phyloP scores from a whole-genome alignment of 2,888 invertebrate genomes.

The Cheilosia scutellata region DNA sequence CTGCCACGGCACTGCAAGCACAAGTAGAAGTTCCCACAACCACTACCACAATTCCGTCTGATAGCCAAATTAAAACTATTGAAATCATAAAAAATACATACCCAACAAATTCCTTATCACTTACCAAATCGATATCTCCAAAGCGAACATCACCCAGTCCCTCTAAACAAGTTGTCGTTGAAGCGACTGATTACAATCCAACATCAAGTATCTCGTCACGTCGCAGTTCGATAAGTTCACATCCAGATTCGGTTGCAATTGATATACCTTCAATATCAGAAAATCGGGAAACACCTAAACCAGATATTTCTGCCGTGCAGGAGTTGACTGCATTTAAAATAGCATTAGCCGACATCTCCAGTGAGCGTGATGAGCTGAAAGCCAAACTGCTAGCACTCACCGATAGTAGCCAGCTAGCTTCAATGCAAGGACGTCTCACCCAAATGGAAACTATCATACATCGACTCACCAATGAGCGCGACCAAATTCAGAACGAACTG shows the following conservation, averaged over 20 bases:
- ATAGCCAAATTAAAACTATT: constrained; percentile 18
- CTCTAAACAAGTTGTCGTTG: constrained; percentile 72
- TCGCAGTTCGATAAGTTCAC: constrained; percentile 77
- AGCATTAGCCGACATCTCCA: constrained; percentile 80
- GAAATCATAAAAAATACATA: constrained; percentile 77
- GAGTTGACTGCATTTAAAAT: constrained; percentile 82
- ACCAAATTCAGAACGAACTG: constrained; percentile 78
- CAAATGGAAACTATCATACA: constrained; percentile 79
- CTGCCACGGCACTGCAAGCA: constrained; percentile 87
- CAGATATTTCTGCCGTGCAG: constrained; percentile 18
- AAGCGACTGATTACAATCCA: constrained; percentile 19
- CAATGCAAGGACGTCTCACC: constrained; percentile 77
- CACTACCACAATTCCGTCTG: not conserved
- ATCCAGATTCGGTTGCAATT: constrained; percentile 71
- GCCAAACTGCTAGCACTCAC: constrained; percentile 78
- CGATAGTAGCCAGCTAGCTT: constrained; percentile 79
- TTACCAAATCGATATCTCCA: constrained; percentile 79
- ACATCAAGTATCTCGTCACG: constrained; percentile 68
- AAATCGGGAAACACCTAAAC: not conserved
- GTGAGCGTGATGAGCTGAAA: constrained; percentile 81
- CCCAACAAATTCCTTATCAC: constrained; percentile 79
- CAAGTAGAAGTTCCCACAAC: constrained; percentile 20
- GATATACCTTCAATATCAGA: constrained; percentile 50
- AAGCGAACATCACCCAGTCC: constrained; percentile 73
- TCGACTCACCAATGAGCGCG: constrained; percentile 79